Evolutionary conservation across 2,888 invertebrate species (phyloP), one percentile per base, ranked within the genome.

Genomic region (Luffia ferchaultella): DNA sequence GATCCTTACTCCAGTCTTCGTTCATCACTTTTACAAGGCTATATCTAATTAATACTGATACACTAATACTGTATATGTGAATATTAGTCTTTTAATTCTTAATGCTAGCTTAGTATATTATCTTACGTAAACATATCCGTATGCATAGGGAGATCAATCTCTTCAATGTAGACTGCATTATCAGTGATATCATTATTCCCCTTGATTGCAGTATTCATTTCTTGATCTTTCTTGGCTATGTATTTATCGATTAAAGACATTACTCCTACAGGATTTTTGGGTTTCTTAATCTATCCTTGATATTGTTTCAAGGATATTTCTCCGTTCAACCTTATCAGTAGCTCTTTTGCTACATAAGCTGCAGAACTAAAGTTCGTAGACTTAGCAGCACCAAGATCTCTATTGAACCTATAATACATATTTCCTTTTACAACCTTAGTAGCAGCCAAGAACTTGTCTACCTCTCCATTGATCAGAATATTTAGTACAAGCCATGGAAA

Each of bases 301-400:
- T 52, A 52, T 20, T 48, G 20, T 2, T 42, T 48, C n/a, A 52
- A 16, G 0, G 48, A 50, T 1, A 18, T 5, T 2, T 52, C 52
- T 12, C 52, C 52, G 30, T 41, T 42, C 1, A 52, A 7, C 9
- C 18, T 1, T 7, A 52, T 52, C 19, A 52, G 12, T 7, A 52
- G 30, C 7, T 52, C 50, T 40, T 52, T 52, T 0, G 52, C 52
- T 1, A 52, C 48, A n/a, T n/a, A n/a, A n/a, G n/a, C n/a, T n/a
- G n/a, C n/a, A n/a, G n/a, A n/a, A n/a, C 16, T 44, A 53, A 1
- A 53, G 12, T 20, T 2, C 0, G 53, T 53, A 1, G 53, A 53
- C 18, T 44, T 42, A 2, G 40, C 53, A 1, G 48, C 18, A 0
- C 51, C 51, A 2, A 53, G 16, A 2, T 19, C 9, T 2, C 30